A percentile compares a stretch with the other conserved stretches of the same genome.
These are phyloP conservation scores for Heliconius sara DNA, from an alignment of 2,888 invertebrate genomes.

Conservation along the genomic window DNA sequence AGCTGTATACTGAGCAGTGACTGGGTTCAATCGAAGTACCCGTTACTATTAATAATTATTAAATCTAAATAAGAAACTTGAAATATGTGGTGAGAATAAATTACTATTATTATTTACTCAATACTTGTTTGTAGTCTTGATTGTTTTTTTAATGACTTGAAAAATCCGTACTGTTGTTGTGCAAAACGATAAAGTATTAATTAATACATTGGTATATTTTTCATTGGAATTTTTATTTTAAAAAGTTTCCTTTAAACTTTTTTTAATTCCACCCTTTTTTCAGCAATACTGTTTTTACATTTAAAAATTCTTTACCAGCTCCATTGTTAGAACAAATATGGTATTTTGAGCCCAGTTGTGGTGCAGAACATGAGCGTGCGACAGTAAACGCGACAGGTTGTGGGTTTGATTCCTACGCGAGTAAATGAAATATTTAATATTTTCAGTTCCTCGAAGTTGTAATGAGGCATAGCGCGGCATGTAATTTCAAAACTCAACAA, in stretches of 20 bases:
- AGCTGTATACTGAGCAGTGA: neutral
- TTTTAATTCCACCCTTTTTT: neutral
- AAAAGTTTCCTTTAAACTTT: neutral
- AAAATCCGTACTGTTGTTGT: neutral
- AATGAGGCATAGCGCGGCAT: no score
- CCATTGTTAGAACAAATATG: neutral
- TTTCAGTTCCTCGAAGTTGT: neutral
- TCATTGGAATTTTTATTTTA: neutral
- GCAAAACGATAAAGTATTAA: neutral
- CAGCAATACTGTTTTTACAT: no score
- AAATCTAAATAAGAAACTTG: neutral
- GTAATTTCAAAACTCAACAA: no score
- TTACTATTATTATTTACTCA: neutral
- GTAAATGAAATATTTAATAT: neutral
- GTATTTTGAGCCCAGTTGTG: no score
- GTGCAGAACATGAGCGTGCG: no score
- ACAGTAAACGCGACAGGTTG: no score
- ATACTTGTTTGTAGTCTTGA: neutral
- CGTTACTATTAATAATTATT: neutral
- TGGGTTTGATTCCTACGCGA: neutral
- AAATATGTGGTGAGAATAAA: conserved; percentile 15
- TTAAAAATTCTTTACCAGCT: neutral
- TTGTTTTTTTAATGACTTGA: neutral
- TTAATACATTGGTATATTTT: neutral
- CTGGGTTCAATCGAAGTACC: neutral